A percentile compares a stretch with the other conserved stretches of the same genome.
Evolutionary conservation across 1,140 invertebrate species (phyloP).

Genomic region (Epicauta chinensis): DNA sequence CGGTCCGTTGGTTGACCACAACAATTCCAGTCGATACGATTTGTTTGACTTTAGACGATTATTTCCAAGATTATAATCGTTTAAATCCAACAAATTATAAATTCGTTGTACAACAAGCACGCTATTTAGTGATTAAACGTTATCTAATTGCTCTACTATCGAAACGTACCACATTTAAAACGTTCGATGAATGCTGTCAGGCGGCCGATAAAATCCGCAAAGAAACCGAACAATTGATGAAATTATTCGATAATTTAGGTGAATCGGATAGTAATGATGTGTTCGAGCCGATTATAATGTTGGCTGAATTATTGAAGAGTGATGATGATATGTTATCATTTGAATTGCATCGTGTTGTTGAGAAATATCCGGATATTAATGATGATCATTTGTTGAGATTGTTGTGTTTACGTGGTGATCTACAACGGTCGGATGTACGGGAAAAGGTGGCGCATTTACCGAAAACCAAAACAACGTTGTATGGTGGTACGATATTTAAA

Average conservation of each 20-base stretch:
- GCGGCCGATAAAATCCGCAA: conserved; percentile 79
- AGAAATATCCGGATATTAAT: conserved; percentile 85
- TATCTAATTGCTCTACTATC: conserved; percentile 86
- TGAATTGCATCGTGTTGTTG: conserved; percentile 83
- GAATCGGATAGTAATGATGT: conserved; percentile 55
- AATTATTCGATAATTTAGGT: conserved; percentile 57
- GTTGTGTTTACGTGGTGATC: conserved; percentile 77
- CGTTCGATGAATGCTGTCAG: conserved; percentile 72
- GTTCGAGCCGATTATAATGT: conserved; percentile 70
- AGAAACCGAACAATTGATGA: conserved; percentile 74
- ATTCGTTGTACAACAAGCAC: conserved; percentile 76
- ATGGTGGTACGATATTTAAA: conserved; percentile 29
- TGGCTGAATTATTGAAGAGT: conserved; percentile 77
- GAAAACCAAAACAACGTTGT: conserved; percentile 31
- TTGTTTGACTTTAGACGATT: conserved; percentile 88
- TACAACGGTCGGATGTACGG: conserved; percentile 73
- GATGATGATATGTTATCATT: conserved; percentile 89
- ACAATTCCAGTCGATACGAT: conserved; percentile 86
- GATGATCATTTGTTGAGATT: conserved; percentile 82
- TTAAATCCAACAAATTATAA: conserved; percentile 81
- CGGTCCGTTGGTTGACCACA: conserved; percentile 70
- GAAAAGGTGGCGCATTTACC: conserved; percentile 72
- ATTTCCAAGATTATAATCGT: conserved; percentile 89
- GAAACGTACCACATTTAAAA: conserved; percentile 71
- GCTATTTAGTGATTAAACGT: conserved; percentile 74